Evolutionary conservation across 1,140 invertebrate species (phyloP), one percentile per base, ranked within the genome.

Genomic region (Mercenaria mercenaria): DNA sequence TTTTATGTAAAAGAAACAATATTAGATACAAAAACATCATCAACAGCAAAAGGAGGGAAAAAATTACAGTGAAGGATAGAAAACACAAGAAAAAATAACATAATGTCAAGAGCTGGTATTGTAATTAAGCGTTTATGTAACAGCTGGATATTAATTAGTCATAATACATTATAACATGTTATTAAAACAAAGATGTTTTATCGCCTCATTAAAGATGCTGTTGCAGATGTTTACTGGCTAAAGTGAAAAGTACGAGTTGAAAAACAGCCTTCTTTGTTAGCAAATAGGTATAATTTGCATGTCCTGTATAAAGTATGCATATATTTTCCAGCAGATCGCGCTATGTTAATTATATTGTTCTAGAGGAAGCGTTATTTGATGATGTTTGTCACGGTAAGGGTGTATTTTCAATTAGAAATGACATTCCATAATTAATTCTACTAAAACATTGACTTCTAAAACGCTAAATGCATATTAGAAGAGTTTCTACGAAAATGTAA

Each of bases 361-460:
- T 47, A 47, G 6, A 47, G 43, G 59, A 64, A 29, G n/a, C 29
- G 26, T 64, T 29, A 64, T 64, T 64, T 64, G 26, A 64, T 64
- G 3, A n/a, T 29, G 3, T 20, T 64, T 64, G 20, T 64, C 59
- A 64, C n/a, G 8, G 23, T 26, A 29, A 64, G 6, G 23, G 4
- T 23, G 52, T 64, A n/a, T 64, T 64, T 64, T 64, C 59, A 64
- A n/a, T 64, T 64, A 64, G 26, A 64, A 64, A n/a, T 64, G 59
- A 29, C 59, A 29, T 47, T 47, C 4, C 23, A 10, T 47, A 10
- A 29, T 64, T 29, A 64, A 26, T 6, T n/a, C 1, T 29, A 64
- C 15, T 8, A 29, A 64, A 64, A 20, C 26, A 29, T 29, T 64
- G 20, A 64, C 6, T n/a, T 64, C 1, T 6, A 4, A 64, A 64